Base-by-base conservation (phyloP, 2,888 invertebrate species). In the Allacma fusca region DNA sequence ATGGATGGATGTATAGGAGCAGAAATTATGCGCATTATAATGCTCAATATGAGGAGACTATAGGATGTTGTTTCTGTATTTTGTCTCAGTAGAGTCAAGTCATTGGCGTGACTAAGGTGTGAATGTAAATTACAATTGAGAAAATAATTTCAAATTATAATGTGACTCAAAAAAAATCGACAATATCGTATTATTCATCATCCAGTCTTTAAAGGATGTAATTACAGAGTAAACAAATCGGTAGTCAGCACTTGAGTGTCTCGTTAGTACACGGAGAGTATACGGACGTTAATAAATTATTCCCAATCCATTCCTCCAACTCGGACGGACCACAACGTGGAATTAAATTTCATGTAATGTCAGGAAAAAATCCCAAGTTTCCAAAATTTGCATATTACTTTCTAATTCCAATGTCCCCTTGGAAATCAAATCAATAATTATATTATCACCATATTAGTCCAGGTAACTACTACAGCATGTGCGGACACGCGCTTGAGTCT, bases 351-450 rank as follows among this genome's bases (percentile, higher is more conserved):
- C 34, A 34, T 34, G 5, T 34, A 34, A 34, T 34, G 34, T 7
- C 34, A 34, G 34, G 34, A 34, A 34, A 34, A 34, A 34, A 34
- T 4, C n/a, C 19, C 34, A 40, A 40, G 28, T 68, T 68, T 68
- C 21, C 62, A 28, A 67, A 34, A 67, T 67, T 29, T 67, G 9
- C 28, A 68, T 68, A 68, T 34, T 16, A 68, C 68, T 68, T 68
- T 68, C 68, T 68, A 68, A 68, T 40, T 68, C 62, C 2, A 62
- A 62, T 4, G n/a, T n/a, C n/a, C n/a, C n/a, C 2, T 40, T 68
- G 40, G 40, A 68, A 29, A 29, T 29, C 67, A 34, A 67, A 23
- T 24, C 24, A 21, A 21, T 21, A 21, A 21, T 62, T 7, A 34
- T 34, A 34, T 34, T 7, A 7, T 34, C 9, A 34, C 9, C 4